A percentile compares a stretch with the other conserved stretches of the same genome.
phyloP scores from a whole-genome alignment of 2,888 invertebrate genomes.

The Ormyrus thymus region DNA sequence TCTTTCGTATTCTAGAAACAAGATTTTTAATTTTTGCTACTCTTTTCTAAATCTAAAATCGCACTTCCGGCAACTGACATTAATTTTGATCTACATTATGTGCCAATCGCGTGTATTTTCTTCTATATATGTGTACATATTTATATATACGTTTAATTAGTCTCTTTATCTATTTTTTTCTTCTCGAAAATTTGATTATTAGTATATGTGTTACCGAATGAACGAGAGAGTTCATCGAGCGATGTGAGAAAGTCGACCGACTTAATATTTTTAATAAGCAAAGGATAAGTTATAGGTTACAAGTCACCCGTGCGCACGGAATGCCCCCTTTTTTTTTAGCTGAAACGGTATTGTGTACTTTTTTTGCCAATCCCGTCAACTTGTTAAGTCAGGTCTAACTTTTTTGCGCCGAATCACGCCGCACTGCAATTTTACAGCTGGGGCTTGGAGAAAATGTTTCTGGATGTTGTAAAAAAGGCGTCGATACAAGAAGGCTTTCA shows the following conservation, averaged over 20 bases:
- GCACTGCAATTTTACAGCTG: constrained; percentile 11
- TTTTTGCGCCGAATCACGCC: constrained; percentile 24
- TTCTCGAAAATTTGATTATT: neutral
- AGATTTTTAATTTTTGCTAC: constrained; percentile 12
- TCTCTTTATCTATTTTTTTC: constrained; percentile 1
- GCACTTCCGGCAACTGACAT: constrained; percentile 54
- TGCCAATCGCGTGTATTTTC: constrained; percentile 28
- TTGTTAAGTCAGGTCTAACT: neutral
- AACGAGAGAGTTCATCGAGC: constrained; percentile 35
- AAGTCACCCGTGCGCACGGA: constrained; percentile 13
- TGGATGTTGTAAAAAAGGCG: neutral
- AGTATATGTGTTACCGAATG: neutral
- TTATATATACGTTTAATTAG: constrained; percentile 25
- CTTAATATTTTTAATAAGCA: constrained; percentile 24
- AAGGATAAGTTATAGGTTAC: neutral
- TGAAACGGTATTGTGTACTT: neutral
- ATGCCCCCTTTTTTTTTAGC: neutral
- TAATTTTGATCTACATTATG: constrained; percentile 25
- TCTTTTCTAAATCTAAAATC: constrained; percentile 50
- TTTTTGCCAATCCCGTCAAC: neutral
- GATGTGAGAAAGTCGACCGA: constrained; percentile 44
- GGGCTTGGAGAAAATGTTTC: neutral
- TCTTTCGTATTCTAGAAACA: constrained; percentile 24
- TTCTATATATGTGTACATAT: constrained; percentile 39
- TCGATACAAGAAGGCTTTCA: constrained; percentile 19